phyloP scores from a whole-genome alignment of 2,113 vertebrate genomes.

The Albula goreensis region DNA sequence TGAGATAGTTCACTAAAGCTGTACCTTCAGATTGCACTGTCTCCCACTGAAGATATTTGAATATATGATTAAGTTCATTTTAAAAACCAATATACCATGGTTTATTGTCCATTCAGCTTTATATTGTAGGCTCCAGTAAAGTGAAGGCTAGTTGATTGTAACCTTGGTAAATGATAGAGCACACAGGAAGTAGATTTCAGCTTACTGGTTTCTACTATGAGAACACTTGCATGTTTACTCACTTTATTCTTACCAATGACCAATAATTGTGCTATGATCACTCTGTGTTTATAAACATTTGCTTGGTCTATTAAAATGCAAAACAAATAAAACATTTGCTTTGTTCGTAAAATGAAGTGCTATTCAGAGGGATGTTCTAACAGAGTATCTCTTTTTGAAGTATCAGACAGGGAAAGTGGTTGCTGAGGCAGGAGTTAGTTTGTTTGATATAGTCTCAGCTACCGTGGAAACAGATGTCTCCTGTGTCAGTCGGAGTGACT shows the following conservation, averaged over 20 bases:
- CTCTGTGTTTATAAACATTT: neutral
- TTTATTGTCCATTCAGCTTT: neutral
- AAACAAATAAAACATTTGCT: slow-evolving; percentile 11
- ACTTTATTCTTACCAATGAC: neutral
- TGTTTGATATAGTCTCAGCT: slow-evolving; percentile 50
- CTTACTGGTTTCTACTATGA: too few species aligned
- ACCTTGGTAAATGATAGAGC: too few species aligned
- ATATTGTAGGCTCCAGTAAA: neutral
- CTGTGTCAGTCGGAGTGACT: slow-evolving; percentile 38
- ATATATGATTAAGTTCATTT: too few species aligned
- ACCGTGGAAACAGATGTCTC: slow-evolving; percentile 54
- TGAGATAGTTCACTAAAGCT: too few species aligned
- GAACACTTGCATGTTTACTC: too few species aligned
- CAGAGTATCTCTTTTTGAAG: slow-evolving; percentile 31
- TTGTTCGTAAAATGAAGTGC: slow-evolving; percentile 41
- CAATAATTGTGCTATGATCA: neutral
- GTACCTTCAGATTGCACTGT: too few species aligned
- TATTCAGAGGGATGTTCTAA: slow-evolving; percentile 24
- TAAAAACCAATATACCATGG: neutral
- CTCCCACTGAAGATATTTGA: too few species aligned
- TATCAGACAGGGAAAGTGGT: slow-evolving; percentile 42
- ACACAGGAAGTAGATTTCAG: too few species aligned
- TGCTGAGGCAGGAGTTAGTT: slow-evolving; percentile 52
- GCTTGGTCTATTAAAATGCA: neutral
- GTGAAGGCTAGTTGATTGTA: too few species aligned